Base-by-base conservation (phyloP, 2,888 invertebrate genomes). In the Biston betularia region DNA sequence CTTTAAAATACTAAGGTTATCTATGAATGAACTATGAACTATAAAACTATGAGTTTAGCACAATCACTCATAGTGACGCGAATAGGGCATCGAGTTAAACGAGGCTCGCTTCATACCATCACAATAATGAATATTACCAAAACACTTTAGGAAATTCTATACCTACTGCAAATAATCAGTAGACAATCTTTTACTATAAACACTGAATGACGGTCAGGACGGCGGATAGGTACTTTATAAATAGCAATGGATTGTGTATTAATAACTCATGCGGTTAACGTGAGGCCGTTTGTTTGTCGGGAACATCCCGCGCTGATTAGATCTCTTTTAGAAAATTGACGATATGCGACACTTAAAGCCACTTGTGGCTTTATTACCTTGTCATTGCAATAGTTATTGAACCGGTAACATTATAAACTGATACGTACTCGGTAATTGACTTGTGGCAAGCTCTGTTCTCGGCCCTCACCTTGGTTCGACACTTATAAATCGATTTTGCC, bases 1-100 rank as follows among this genome's bases (percentile, higher is more conserved):
- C 75, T 75, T 76, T 49, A 56, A 58, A 78, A 77, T 77, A 79
- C 86, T 89, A 89, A 86, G 76, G 79, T 88, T 87, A 77, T 75
- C 88, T 89, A 91, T 78, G 68, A 75, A 90, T 90, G 90, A 83
- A 71, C 67, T 69, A 87, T 88, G 86, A 89, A 79, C 90, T 93
- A 92, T 78, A 75, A n/a, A 77, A 91, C 93, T 91, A 92, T 93
- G 93, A 93, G 93, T 90, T 93, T 89, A 93, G 93, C 93, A 93
- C 93, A 93, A 90, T 93, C 88, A 90, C 93, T 92, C 93, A 92
- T 92, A 93, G 93, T 91, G 86, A 90, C 79, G 85, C 85, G 83
- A 88, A 84, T 76, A 80, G 89, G 87, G 85, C 78, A 79, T 73
- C 78, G 78, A 81, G 84, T 70, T 71, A 66, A 65, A 64, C 64